phyloP scores from a whole-genome alignment of 2,113 vertebrate genomes.

The Saiga tatarica region DNA sequence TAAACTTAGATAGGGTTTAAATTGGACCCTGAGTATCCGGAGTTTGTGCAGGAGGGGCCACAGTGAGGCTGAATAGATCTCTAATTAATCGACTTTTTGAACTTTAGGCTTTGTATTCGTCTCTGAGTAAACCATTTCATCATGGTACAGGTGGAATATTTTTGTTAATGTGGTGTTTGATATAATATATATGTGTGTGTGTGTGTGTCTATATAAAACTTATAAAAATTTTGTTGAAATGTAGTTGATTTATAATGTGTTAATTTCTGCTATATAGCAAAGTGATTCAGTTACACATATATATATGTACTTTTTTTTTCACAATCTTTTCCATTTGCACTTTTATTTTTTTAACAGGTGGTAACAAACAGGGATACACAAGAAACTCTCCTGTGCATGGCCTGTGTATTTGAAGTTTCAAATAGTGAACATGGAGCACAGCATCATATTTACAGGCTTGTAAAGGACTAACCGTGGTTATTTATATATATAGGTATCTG shows the following conservation, averaged over 20 bases:
- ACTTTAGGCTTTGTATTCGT: neutral
- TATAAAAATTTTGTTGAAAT: neutral
- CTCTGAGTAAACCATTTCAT: neutral
- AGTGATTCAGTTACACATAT: neutral
- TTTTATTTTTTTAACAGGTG: conserved; percentile 84
- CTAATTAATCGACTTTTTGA: too few relatives aligned
- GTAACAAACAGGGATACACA: conserved; percentile 99
- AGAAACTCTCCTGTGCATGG: conserved; percentile 99
- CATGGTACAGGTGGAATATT: neutral
- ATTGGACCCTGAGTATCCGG: neutral
- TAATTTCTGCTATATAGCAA: neutral
- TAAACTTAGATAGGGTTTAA: neutral
- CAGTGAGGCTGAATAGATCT: neutral
- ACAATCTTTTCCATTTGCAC: neutral
- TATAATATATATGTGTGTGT: neutral
- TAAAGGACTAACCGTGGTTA: conserved; percentile 94
- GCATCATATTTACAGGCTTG: conserved; percentile 99
- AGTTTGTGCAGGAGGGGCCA: neutral
- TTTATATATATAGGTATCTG: conserved; percentile 84
- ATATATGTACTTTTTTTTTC: neutral
- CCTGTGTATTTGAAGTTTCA: conserved; percentile 98
- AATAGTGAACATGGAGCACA: conserved; percentile 99
- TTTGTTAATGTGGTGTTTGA: neutral
- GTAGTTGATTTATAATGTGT: neutral
- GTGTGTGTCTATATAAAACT: neutral